Percentiles rank a stretch among this genome's conserved stretches.
Evolutionary conservation across 2,888 invertebrate genomes (phyloP).

Genomic region (Clostera curtula): DNA sequence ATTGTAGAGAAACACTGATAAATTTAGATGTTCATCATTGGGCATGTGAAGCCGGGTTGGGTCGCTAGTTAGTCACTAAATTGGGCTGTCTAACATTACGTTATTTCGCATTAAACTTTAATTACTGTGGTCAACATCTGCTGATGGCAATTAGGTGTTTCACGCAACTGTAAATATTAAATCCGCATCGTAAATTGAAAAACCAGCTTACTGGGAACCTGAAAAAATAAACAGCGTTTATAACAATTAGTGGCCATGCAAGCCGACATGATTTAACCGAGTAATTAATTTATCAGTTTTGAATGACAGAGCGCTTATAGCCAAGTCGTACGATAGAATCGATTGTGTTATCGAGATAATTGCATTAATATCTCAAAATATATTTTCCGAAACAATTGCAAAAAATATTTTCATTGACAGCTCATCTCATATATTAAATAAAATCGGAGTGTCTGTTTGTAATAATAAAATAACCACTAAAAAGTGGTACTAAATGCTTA

Average conservation of each 20-base stretch:
- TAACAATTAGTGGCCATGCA: slow-evolving; percentile 62
- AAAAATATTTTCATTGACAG: too few species aligned
- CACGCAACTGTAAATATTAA: slow-evolving; percentile 68
- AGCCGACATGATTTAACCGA: slow-evolving; percentile 52
- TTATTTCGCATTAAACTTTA: slow-evolving; percentile 60
- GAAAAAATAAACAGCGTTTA: slow-evolving; percentile 66
- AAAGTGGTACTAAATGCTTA: too few species aligned
- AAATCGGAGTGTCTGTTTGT: too few species aligned
- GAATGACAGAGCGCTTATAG: slow-evolving; percentile 34
- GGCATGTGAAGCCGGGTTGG: too few species aligned
- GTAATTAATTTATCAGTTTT: slow-evolving; percentile 51
- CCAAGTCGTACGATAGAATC: slow-evolving; percentile 34
- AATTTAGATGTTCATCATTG: too few species aligned
- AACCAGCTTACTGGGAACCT: slow-evolving; percentile 60
- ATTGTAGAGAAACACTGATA: too few species aligned
- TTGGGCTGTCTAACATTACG: too few species aligned
- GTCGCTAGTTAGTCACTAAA: too few species aligned
- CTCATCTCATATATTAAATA: too few species aligned
- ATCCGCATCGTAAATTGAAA: slow-evolving; percentile 54
- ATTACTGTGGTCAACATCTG: slow-evolving; percentile 66
- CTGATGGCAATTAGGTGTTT: slow-evolving; percentile 61
- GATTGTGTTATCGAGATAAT: slow-evolving; percentile 28
- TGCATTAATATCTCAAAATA: too few species aligned
- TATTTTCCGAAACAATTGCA: too few species aligned
- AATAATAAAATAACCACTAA: too few species aligned